Evolutionary conservation across 2,797 vertebrate genomes (phyloP).

Genomic region (Amniataba percoides): DNA sequence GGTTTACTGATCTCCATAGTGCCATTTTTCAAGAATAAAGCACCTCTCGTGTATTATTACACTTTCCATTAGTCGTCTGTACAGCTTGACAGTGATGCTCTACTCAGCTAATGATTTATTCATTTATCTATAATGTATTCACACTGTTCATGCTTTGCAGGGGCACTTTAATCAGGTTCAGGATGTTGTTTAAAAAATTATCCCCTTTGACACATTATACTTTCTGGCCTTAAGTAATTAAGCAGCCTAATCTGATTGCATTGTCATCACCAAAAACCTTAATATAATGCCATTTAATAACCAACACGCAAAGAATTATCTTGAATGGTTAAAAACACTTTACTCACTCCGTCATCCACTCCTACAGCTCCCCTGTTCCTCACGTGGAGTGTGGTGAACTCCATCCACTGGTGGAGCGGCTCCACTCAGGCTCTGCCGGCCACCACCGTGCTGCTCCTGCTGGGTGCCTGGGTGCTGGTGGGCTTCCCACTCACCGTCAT

Average conservation of each 20-base stretch:
- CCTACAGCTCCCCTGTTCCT: conserved; percentile 92
- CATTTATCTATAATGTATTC: background rate
- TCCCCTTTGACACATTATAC: background rate
- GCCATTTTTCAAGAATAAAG: background rate
- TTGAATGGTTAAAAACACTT: background rate
- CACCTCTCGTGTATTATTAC: background rate
- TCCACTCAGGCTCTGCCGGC: conserved; percentile 94
- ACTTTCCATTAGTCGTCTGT: background rate
- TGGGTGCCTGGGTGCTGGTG: conserved; percentile 93
- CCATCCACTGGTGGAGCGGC: conserved; percentile 94
- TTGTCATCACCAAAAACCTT: background rate
- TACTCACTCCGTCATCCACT: background rate
- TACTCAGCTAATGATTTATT: conserved; percentile 2
- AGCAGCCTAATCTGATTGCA: background rate
- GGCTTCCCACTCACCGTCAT: conserved; percentile 95
- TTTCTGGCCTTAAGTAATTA: background rate
- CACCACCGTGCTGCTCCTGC: conserved; percentile 92
- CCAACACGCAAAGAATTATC: background rate
- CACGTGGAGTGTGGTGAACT: conserved; percentile 95
- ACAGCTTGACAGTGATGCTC: background rate
- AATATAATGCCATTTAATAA: background rate
- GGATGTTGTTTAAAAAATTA: background rate
- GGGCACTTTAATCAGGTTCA: background rate
- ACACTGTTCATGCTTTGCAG: background rate
- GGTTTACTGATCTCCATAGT: background rate